A percentile compares a stretch with the other conserved stretches of the same genome.
Evolutionary conservation across 1,140 invertebrate genomes (phyloP).

Genomic region (Orchestia grillus): DNA sequence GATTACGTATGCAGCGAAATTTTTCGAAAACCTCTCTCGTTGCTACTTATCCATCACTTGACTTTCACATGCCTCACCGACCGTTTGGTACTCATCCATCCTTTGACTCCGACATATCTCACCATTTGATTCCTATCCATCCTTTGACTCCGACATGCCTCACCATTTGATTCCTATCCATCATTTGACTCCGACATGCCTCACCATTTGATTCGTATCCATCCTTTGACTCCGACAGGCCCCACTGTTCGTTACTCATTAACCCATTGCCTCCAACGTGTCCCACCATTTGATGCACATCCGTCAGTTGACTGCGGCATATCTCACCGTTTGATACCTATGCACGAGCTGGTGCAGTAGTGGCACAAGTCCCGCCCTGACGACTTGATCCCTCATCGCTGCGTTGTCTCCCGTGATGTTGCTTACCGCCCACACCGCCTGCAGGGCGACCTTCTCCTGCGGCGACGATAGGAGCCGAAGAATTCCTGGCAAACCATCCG

Average conservation of each 20-base stretch:
- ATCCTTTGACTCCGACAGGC: not conserved
- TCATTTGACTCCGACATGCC: too few relatives aligned
- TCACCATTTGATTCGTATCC: not conserved
- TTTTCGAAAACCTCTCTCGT: not conserved
- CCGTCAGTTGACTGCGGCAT: not conserved
- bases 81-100: too few relatives aligned
- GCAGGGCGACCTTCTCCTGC: not conserved
- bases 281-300: not conserved
- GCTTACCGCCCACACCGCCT: conserved; percentile 39
- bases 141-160: not conserved
- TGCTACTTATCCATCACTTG: too few relatives aligned
- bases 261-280: not conserved
- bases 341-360: not conserved
- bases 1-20: not conserved
- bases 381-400: not conserved
- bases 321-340: conserved; percentile 6
- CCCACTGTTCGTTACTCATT: not conserved
- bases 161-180: not conserved
- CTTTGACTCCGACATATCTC: too few relatives aligned
- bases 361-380: not conserved
- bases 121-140: too few relatives aligned
- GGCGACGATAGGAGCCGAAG: not conserved
- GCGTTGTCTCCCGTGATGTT: conserved; percentile 45
- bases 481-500: conserved; percentile 15
- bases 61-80: too few relatives aligned